Base-by-base conservation (phyloP, 2,113 vertebrate genomes). In the Seriola dumerili region DNA sequence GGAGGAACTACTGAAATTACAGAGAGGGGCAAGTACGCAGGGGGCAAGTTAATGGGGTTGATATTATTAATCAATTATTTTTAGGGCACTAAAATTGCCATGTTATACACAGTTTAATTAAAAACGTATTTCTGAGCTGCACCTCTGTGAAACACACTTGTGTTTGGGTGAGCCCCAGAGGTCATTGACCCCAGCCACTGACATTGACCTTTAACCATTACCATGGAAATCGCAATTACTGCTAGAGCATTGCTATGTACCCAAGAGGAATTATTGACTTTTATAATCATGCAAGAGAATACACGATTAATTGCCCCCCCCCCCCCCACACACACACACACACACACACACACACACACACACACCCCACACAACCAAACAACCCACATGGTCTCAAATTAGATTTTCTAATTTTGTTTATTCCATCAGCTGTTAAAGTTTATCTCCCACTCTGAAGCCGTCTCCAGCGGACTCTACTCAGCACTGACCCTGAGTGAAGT, bases 61-160 rank as follows among this genome's bases (percentile, higher is more conserved):
- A 70, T 75, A 61, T 70, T 65, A 70, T 61, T 68, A 11, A 72
- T 52, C 19, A 14, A 5, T 85, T 63, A 46, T 61, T 65, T 75
- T 66, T 76, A 34, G 11, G 10, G 32, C 16, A 44, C 7, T 70
- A 65, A 40, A 70, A 69, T 59, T 1, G 3, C 36, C 5, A 19
- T 8, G 25, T 55, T 29, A 21, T 16, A n/a, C 14, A 64, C 25
- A 11, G 23, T 16, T 1, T 61, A 17, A 61, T 74, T 54, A 61
- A 38, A 14, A 40, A 23, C 63, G 32, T 32, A 3, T 79, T 70
- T 64, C 50, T 63, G 16, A 13, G 14, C 36, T 4, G 7, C 8
- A 54, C 52, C 25, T 23, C 21, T 29, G 58, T 67, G 48, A 83
- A 58, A 73, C 8, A 55, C 8, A 9, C 36, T 69, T 80, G 25